Evolutionary conservation across 2,113 vertebrate genomes (phyloP).

Genomic region (Galemys pyrenaicus): DNA sequence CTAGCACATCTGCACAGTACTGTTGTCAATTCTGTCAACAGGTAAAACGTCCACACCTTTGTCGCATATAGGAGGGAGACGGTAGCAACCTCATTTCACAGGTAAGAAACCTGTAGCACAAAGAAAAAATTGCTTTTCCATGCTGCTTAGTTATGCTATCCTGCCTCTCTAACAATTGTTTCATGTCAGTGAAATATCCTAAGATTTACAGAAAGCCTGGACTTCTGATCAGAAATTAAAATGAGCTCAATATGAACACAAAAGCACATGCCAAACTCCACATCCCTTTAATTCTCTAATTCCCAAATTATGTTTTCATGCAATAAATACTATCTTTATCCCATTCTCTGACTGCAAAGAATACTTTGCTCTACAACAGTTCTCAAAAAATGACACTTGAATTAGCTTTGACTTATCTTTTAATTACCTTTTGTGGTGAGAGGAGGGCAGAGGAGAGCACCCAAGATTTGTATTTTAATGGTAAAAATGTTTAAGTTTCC

Average conservation of each 20-base stretch:
- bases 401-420: not conserved
- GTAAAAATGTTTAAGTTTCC: not conserved
- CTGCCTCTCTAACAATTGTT: not conserved
- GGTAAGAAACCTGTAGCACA: not conserved
- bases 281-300: not conserved
- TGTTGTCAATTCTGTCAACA: accelerated
- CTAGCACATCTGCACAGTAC: accelerated
- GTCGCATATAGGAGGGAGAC: not conserved
- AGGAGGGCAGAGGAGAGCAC: not conserved
- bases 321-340: not conserved
- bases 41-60: not conserved
- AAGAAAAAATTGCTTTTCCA: not conserved
- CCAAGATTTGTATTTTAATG: not conserved
- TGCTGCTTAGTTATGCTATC: not conserved
- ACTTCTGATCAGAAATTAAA: not conserved
- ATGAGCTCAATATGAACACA: not conserved
- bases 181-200: not conserved
- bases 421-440: not conserved
- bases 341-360: not conserved
- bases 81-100: not conserved
- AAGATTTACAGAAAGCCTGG: not conserved
- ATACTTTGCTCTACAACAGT: not conserved
- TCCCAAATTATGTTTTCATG: not conserved
- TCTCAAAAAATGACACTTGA: not conserved
- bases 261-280: not conserved